Evolutionary conservation across 2,113 vertebrate genomes (phyloP).

Genomic region (Canis aureus): DNA sequence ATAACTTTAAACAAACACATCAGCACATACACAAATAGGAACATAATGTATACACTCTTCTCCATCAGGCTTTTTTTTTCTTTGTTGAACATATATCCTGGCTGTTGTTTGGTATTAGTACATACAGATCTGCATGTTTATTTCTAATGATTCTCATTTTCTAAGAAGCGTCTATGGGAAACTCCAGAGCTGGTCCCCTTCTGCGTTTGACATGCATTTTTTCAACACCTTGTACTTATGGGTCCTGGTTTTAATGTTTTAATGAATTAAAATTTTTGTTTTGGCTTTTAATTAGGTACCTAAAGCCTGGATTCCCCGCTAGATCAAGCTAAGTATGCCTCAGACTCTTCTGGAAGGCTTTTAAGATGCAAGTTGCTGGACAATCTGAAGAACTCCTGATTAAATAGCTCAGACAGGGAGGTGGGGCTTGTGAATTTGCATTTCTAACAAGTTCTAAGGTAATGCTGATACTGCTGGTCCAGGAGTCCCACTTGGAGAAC

Average conservation of each 20-base stretch:
- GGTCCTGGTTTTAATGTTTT: not conserved
- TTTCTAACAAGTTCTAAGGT: not conserved
- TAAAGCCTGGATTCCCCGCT: not conserved
- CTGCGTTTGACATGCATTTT: not conserved
- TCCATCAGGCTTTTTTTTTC: not conserved
- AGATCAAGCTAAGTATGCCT: not conserved
- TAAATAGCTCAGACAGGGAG: not conserved
- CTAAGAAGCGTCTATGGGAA: not conserved
- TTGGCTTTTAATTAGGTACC: not conserved
- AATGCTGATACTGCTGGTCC: accelerated
- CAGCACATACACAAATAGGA: not conserved
- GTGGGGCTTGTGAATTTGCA: no score
- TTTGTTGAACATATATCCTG: not conserved
- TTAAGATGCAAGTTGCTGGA: not conserved
- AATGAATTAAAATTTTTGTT: not conserved
- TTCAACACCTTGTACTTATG: not conserved
- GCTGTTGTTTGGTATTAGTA: not conserved
- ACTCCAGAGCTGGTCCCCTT: not conserved
- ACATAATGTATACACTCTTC: no score
- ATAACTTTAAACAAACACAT: not conserved
- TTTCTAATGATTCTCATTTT: not conserved
- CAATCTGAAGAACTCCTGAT: not conserved
- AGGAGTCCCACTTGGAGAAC: not conserved
- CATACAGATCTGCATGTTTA: not conserved
- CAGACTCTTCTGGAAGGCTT: not conserved